Evolutionary conservation across 2,888 invertebrate genomes (phyloP), one percentile per base, ranked within the genome.

Genomic region (Willowsia nigromaculata): DNA sequence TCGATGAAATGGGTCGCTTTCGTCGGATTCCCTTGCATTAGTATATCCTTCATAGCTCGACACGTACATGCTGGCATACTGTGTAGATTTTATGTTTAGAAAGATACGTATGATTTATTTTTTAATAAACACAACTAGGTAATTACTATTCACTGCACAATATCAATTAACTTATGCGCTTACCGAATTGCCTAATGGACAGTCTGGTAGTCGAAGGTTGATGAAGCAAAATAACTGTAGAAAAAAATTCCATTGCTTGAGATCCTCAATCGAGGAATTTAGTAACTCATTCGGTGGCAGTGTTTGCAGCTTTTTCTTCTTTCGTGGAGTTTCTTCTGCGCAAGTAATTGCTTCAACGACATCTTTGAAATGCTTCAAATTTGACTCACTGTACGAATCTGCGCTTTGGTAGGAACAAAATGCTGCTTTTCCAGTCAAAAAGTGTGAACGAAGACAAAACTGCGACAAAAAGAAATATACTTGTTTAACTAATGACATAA

Each of bases 381-480:
- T 53, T n/a, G 15, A 0, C 7, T 85, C 82, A 7, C 27, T 3
- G 22, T 81, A 85, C 0, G 71, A 1, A 5, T 74, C 62, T 3
- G 76, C n/a, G 27, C 13, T 88, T 53, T 9, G 37, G 53, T 0
- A 80, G 25, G 85, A 59, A 50, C 92, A 91, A 11, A 92, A 87
- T 0, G 91, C 22, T 1, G 92, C 90, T 62, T 89, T 87, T 4
- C 90, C 80, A 11, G 78, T 80, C 13, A 90, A 84, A 56, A 90
- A 92, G 82, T 92, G 91, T 7, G 91, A 90, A 6, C 91, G 15
- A 40, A 92, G 43, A 76, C 92, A 92, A 25, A 91, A 78, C 92
- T 92, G 25, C 4, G 88, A 83, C 71, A 53, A 11, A 84, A 9
- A 37, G 33, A 33, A 74, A 22, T 5, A 6, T 4, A 22, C 13